Percentiles rank a stretch among this genome's conserved stretches.
Conservation (phyloP, 2,797 vertebrate species). For the Poecilia velifera region DNA sequence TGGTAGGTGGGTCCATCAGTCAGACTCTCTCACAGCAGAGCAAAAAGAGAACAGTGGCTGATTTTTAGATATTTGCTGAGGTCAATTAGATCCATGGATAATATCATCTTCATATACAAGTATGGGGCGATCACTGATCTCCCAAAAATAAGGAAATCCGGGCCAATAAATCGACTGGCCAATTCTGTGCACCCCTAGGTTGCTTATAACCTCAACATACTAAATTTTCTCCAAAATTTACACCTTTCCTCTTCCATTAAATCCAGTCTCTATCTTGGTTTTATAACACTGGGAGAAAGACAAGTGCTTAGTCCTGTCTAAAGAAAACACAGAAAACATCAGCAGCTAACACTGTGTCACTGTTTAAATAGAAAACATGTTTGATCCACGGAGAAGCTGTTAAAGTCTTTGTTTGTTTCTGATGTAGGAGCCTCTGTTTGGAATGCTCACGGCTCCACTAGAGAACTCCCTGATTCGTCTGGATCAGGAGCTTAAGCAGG, state of each 20-base stretch:
- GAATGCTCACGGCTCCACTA: slow-evolving; percentile 88
- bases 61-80: no score
- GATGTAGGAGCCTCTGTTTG: slow-evolving; percentile 88
- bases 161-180: no score
- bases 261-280: not conserved
- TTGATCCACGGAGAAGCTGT: not conserved
- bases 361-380: slow-evolving; percentile 5
- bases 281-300: not conserved
- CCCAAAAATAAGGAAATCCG: no score
- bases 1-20: no score
- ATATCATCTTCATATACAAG: no score
- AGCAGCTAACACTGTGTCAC: not conserved
- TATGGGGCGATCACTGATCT: no score
- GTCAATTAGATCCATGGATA: no score
- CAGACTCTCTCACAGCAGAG: no score
- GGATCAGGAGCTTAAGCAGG: slow-evolving; percentile 83
- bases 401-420: slow-evolving; percentile 12
- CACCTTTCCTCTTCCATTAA: not conserved
- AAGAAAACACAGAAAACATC: not conserved
- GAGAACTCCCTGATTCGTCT: slow-evolving; percentile 82
- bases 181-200: not conserved
- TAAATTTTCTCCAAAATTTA: not conserved
- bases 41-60: no score
- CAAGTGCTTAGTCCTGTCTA: not conserved
- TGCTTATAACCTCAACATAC: not conserved